Base-by-base conservation (phyloP, 2,113 vertebrate species). In the Cavia aperea region DNA sequence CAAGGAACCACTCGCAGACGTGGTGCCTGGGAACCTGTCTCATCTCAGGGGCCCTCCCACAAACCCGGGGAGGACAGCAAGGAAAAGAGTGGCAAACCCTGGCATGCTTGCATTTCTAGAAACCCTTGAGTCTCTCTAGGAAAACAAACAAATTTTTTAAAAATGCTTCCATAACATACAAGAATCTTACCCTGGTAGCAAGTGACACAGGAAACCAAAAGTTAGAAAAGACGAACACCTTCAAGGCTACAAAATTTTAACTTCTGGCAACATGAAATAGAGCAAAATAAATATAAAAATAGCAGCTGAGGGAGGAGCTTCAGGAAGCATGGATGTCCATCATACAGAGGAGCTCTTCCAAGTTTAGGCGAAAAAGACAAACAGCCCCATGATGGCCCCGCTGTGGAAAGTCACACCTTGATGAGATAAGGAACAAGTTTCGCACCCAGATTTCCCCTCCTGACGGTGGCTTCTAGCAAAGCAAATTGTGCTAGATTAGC, bases 341-440 rank as follows among this genome's bases (percentile, higher is more conserved):
- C 43, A 26, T 46, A 65, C 5, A 36, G 0, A 75, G 14, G 43
- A n/a, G 0, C 66, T 62, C 81, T 93, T 72, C 87, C 7, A 91
- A 19, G 77, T 79, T 68, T 93, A 23, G 49, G 46, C 88, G 88
- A 60, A 92, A 93, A 62, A 70, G 49, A 86, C 39, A 86, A 93
- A 81, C 84, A 94, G 70, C 26, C 1, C 19, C 51, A 15, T 3
- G 49, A 23, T 73, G 62, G 2, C 43, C 18, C 43, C 18, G 16
- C 65, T 1, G 36, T 3, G 36, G 81, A 90, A 94, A 92, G 93
- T 89, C 91, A 96, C 39, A 93, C 77, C 60, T 95, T 36, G 65
- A 65, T 87, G 93, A 95, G 94, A 93, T 93, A 92, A 96, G 62
- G 46, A 95, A 70, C 9, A 66, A 43, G 68, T 58, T 77, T 81